phyloP scores from a whole-genome alignment of 2,888 invertebrate genomes.

The Rhagonycha fulva region DNA sequence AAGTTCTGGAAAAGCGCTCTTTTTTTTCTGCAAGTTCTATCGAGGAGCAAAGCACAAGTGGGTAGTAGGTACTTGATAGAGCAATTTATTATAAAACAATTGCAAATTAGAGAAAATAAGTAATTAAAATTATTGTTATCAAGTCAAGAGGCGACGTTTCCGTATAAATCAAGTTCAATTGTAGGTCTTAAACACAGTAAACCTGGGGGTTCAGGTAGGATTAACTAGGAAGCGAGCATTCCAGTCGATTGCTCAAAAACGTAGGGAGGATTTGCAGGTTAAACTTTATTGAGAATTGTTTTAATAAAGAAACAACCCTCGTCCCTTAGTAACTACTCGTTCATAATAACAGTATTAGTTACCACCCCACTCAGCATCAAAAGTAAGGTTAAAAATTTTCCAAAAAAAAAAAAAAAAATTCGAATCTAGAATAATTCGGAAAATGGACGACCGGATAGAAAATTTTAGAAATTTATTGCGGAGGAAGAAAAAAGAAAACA shows the following conservation, averaged over 20 bases:
- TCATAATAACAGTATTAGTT: neutral
- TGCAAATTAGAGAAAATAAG: neutral
- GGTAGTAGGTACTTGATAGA: neutral
- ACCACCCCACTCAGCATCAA: neutral
- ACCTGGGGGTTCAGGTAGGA: slow-evolving; percentile 26
- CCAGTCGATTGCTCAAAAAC: slow-evolving; percentile 31
- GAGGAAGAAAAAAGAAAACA: slow-evolving; percentile 23
- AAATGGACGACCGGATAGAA: neutral
- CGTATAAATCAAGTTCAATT: neutral
- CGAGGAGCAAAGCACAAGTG: neutral
- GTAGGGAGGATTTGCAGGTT: slow-evolving; percentile 26
- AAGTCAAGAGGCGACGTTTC: neutral
- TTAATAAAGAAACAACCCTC: slow-evolving; percentile 29
- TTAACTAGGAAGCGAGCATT: slow-evolving; percentile 25
- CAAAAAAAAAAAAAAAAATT: neutral
- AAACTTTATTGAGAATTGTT: slow-evolving; percentile 34
- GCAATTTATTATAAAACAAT: neutral
- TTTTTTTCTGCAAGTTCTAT: neutral
- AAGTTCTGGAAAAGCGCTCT: neutral
- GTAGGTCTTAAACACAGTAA: slow-evolving; percentile 12
- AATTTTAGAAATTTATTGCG: neutral
- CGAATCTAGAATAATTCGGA: neutral
- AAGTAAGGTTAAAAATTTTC: neutral
- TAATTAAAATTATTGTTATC: neutral
- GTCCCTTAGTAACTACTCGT: slow-evolving; percentile 14